Conservation (phyloP, 2,888 invertebrate genomes). For the Labia minor region DNA sequence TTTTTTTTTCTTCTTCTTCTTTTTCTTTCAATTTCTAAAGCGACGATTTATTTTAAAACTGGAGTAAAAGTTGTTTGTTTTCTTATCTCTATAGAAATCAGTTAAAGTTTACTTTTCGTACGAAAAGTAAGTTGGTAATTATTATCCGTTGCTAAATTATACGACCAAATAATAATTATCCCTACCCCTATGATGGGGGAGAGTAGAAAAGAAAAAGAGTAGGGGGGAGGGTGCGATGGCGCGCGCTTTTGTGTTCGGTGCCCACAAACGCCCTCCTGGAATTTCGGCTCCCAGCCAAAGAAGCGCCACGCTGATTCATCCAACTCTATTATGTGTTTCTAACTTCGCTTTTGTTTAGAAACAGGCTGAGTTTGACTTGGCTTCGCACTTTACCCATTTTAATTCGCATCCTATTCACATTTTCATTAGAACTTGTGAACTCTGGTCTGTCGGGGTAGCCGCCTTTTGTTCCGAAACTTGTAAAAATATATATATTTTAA, state of each 20-base stretch:
- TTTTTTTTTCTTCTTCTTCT: too few species aligned
- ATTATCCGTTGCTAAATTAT: neutral
- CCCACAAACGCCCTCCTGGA: neutral
- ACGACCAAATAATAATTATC: neutral
- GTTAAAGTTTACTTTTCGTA: neutral
- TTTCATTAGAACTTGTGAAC: neutral
- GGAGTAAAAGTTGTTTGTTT: neutral
- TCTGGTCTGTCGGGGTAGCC: neutral
- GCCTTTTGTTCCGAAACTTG: too few species aligned
- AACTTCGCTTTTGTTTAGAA: neutral
- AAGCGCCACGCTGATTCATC: constrained; percentile 3
- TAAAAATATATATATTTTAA: too few species aligned
- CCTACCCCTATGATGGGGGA: neutral
- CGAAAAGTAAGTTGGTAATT: neutral
- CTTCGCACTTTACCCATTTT: constrained; percentile 4
- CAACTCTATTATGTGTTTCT: neutral
- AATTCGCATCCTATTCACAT: constrained; percentile 13
- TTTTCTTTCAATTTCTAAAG: too few species aligned
- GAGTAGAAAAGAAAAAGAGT: neutral
- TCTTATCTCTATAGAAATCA: neutral
- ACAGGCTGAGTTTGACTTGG: neutral
- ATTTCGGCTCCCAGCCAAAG: neutral
- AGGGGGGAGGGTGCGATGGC: too few species aligned
- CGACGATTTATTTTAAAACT: neutral
- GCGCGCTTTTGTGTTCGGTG: neutral